phyloP scores from a whole-genome alignment of 2,888 invertebrate genomes.

The Dynastes tityus region DNA sequence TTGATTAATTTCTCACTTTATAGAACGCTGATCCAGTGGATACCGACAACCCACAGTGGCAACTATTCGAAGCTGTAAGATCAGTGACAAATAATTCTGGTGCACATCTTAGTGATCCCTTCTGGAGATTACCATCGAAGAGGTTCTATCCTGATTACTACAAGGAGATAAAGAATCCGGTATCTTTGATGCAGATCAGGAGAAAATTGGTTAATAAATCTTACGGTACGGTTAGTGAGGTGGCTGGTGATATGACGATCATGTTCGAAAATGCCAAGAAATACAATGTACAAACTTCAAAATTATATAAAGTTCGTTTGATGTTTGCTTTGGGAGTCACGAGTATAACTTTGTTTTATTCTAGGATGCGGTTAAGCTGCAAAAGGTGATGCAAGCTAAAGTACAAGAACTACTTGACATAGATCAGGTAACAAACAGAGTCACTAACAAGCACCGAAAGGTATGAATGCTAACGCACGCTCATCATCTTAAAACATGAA shows the following conservation, averaged over 20 bases:
- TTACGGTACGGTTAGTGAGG: conserved; percentile 89
- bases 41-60: conserved; percentile 89
- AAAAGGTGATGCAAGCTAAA: conserved; percentile 81
- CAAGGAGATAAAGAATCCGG: conserved; percentile 95
- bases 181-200: conserved; percentile 93
- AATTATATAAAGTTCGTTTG: conserved; percentile 81
- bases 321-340: not conserved
- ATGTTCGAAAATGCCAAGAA: conserved; percentile 98
- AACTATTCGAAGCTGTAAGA: conserved; percentile 88
- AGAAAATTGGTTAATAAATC: conserved; percentile 86
- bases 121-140: conserved; percentile 93
- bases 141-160: conserved; percentile 98
- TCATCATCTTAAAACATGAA: conserved; percentile 40
- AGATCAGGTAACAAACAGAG: conserved; percentile 74
- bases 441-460: conserved; percentile 70
- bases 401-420: conserved; percentile 80
- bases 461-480: conserved; percentile 64
- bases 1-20: conserved; percentile 64
- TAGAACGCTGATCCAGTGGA: conserved; percentile 63
- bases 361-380: conserved; percentile 82
- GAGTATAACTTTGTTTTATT: conserved; percentile 51
- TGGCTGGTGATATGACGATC: conserved; percentile 94
- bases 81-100: conserved; percentile 78
- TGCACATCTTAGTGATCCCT: conserved; percentile 90
- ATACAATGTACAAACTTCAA: conserved; percentile 87